Evolutionary conservation across 1,140 invertebrate genomes (phyloP).

Genomic region (Armadillidium nasatum): DNA sequence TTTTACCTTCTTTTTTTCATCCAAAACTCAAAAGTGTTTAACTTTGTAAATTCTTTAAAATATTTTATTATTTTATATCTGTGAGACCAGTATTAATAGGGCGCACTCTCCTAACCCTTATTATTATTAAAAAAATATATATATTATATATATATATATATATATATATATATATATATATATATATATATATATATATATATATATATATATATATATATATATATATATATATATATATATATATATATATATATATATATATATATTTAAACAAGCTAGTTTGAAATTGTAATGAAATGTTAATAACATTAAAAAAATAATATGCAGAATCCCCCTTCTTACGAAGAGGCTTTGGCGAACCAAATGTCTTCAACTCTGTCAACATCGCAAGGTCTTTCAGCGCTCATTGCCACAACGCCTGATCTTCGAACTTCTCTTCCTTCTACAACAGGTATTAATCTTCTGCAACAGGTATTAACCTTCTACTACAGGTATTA

Average conservation of each 20-base stretch:
- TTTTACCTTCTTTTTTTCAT: too few relatives aligned
- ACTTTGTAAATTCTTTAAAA: too few relatives aligned
- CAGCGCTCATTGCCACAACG: background rate
- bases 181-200: background rate
- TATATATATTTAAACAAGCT: background rate
- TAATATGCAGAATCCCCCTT: background rate
- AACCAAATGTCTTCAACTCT: background rate
- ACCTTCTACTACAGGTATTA: too few relatives aligned
- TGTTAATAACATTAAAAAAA: too few relatives aligned
- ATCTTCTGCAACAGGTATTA: too few relatives aligned
- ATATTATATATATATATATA: background rate
- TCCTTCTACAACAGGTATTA: background rate
- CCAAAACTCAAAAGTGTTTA: too few relatives aligned
- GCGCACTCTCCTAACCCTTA: too few relatives aligned
- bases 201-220: background rate
- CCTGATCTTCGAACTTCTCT: background rate
- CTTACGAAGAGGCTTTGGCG: background rate
- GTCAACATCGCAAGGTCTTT: background rate
- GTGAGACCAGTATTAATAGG: too few relatives aligned
- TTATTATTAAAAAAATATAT: too few relatives aligned
- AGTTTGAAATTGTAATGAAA: too few relatives aligned
- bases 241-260: constrained; percentile 13
- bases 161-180: background rate
- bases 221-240: background rate
- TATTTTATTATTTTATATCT: too few relatives aligned